Evolutionary conservation across 92 coral and sea anemone species (phyloP).

Genomic region (Bergia sp.): DNA sequence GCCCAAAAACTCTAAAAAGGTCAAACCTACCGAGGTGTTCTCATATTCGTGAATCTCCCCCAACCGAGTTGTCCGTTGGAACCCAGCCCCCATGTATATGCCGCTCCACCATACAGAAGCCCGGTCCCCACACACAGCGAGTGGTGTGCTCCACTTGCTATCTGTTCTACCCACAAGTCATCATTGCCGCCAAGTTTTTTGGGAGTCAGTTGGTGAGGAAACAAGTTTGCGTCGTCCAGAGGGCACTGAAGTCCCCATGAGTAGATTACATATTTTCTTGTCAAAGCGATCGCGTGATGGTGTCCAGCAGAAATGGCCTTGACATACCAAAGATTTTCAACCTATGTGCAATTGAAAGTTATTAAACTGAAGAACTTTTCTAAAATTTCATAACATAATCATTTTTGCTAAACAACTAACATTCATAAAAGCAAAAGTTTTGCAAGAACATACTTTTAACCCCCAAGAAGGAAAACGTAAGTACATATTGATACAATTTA

Average conservation of each 20-base stretch:
- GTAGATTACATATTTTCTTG: conserved; percentile 48
- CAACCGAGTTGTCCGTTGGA: conserved; percentile 68
- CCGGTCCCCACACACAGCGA: conserved; percentile 56
- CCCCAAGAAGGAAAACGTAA: too few relatives aligned
- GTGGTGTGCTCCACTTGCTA: conserved; percentile 69
- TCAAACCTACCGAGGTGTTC: background rate
- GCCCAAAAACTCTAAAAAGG: background rate
- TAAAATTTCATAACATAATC: too few relatives aligned
- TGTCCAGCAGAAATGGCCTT: conserved; percentile 63
- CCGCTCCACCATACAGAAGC: conserved; percentile 40
- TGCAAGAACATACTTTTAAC: background rate
- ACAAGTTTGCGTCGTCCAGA: background rate
- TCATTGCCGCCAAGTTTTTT: conserved; percentile 37
- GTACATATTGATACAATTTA: too few relatives aligned
- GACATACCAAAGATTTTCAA: conserved; percentile 48
- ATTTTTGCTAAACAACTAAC: too few relatives aligned
- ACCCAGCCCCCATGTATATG: conserved; percentile 74
- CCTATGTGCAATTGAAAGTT: conserved; percentile 22
- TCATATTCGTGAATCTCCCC: conserved; percentile 22
- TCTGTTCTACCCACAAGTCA: conserved; percentile 50
- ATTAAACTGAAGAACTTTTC: background rate
- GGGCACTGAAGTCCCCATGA: conserved; percentile 65
- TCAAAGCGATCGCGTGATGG: conserved; percentile 65
- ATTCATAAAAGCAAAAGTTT: too few relatives aligned
- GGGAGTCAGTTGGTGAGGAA: conserved; percentile 35